Percentiles rank a stretch among this genome's conserved stretches.
Evolutionary conservation across 1,140 invertebrate genomes (phyloP).

Genomic region (Lucilia cuprina): DNA sequence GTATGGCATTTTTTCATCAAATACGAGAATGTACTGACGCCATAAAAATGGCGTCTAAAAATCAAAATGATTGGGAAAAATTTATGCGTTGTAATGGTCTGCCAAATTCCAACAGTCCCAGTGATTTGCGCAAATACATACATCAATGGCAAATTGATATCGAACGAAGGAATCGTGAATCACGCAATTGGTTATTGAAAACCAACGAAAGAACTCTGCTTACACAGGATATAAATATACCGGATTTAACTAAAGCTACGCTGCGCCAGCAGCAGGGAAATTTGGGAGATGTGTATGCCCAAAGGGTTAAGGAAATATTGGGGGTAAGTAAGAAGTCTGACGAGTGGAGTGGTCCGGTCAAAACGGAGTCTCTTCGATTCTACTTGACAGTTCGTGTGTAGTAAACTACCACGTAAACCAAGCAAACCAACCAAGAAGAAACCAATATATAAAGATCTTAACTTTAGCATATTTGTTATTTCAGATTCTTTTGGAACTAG

Average conservation of each 20-base stretch:
- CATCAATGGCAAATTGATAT: constrained; percentile 68
- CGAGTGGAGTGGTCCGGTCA: too few relatives aligned
- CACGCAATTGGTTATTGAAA: constrained; percentile 59
- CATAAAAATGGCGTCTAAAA: constrained; percentile 50
- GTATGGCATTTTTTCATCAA: constrained; percentile 51
- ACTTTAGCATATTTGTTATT: background rate
- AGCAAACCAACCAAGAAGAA: too few relatives aligned
- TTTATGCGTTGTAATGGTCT: constrained; percentile 71
- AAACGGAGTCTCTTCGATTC: too few relatives aligned
- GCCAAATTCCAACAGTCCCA: constrained; percentile 67
- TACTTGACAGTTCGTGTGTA: too few relatives aligned
- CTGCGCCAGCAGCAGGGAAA: constrained; percentile 53
- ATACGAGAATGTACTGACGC: constrained; percentile 50
- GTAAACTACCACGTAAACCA: too few relatives aligned
- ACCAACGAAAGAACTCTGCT: constrained; percentile 60
- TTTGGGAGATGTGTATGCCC: constrained; percentile 57
- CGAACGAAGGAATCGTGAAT: constrained; percentile 62
- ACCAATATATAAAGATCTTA: background rate
- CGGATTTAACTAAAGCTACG: constrained; percentile 52
- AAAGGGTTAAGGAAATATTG: constrained; percentile 62
- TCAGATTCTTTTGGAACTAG: constrained; percentile 57
- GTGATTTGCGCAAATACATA: constrained; percentile 70
- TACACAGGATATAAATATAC: constrained; percentile 54
- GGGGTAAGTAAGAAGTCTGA: constrained; percentile 60
- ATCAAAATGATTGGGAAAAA: constrained; percentile 66